Conservation (phyloP, 1,140 invertebrate genomes). For the Onthophagus taurus region DNA sequence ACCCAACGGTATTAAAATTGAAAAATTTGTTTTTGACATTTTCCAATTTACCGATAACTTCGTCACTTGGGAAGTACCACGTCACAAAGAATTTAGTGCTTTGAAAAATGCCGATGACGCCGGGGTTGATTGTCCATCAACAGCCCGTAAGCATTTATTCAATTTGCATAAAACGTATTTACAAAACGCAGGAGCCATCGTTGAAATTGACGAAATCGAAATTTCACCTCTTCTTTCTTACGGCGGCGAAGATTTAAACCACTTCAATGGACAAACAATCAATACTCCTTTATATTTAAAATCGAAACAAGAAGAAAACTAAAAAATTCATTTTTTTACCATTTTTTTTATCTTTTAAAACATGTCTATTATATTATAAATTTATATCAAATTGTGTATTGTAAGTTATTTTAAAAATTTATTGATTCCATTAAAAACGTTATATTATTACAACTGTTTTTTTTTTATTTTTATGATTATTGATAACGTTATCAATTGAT, state of each 20-base stretch:
- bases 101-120: constrained; percentile 86
- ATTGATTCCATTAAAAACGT: too few species aligned
- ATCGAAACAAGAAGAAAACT: too few species aligned
- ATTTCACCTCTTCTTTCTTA: constrained; percentile 89
- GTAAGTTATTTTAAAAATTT: too few species aligned
- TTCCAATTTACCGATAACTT: constrained; percentile 89
- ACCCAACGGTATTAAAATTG: constrained; percentile 96
- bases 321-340: too few species aligned
- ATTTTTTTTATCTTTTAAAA: too few species aligned
- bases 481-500: too few species aligned
- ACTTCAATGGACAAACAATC: too few species aligned
- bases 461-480: too few species aligned
- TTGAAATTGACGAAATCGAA: constrained; percentile 68
- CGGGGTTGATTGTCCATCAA: constrained; percentile 84
- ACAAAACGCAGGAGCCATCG: constrained; percentile 69
- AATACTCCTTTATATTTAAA: too few species aligned
- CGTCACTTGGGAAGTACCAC: constrained; percentile 84
- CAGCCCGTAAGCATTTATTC: constrained; percentile 69
- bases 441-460: too few species aligned
- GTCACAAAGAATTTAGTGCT: constrained; percentile 93
- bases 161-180: constrained; percentile 78
- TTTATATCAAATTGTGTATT: too few species aligned
- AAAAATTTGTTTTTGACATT: constrained; percentile 99
- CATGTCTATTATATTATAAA: too few species aligned
- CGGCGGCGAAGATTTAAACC: constrained; percentile 75